phyloP scores from a whole-genome alignment of 2,113 vertebrate species.

The Gallinago paraguaiae region DNA sequence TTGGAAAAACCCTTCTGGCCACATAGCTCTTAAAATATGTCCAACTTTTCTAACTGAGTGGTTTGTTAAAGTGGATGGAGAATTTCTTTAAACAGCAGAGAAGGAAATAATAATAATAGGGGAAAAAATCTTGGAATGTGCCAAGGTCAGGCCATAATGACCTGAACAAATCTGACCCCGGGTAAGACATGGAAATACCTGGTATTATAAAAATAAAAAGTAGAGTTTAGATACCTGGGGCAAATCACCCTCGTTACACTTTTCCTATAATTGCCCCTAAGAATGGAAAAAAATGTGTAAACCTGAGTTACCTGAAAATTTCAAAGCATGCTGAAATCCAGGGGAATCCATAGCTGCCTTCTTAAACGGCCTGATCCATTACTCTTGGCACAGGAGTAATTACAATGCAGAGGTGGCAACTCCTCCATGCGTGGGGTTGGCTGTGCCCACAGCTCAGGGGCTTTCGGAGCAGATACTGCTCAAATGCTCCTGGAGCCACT shows the following conservation, averaged over 20 bases:
- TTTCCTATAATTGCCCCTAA: neutral
- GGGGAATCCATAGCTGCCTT: neutral
- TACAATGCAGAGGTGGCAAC: neutral
- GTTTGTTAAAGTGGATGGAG: neutral
- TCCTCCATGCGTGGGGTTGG: neutral
- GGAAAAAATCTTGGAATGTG: conserved; percentile 30
- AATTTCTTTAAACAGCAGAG: conserved; percentile 19
- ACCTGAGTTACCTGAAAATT: neutral
- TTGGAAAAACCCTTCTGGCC: conserved; percentile 61
- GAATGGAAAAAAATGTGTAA: conserved; percentile 28
- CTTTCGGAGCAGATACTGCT: neutral
- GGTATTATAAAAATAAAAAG: neutral
- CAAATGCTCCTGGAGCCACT: neutral
- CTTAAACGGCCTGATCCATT: neutral
- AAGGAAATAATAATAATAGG: neutral
- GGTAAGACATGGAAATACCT: conserved; percentile 19
- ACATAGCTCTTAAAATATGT: conserved; percentile 10
- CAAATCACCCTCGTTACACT: neutral
- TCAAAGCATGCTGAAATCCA: neutral
- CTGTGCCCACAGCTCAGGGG: neutral
- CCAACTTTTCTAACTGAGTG: neutral
- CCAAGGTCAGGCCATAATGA: neutral
- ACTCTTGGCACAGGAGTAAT: neutral
- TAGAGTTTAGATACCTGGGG: conserved; percentile 4
- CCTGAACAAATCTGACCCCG: neutral